Percentiles rank a stretch among this genome's conserved stretches.
Evolutionary conservation across 2,113 vertebrate species (phyloP).

Genomic region (Bungarus multicinctus): DNA sequence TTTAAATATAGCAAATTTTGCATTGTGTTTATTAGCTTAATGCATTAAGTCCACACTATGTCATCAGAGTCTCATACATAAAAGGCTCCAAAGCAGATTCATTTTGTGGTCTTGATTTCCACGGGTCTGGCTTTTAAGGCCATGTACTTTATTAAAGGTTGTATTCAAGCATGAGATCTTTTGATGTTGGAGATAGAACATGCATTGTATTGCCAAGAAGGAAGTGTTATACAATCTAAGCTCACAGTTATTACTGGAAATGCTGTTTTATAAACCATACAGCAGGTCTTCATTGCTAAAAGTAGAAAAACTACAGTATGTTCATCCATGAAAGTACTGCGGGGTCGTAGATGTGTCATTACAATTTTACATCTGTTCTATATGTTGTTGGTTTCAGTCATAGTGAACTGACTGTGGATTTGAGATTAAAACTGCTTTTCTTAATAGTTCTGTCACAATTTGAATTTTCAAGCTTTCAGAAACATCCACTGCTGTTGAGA

Average conservation of each 20-base stretch:
- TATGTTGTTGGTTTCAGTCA: not conserved
- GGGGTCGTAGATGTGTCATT: not conserved
- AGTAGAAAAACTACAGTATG: not conserved
- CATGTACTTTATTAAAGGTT: not conserved
- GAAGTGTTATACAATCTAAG: not conserved
- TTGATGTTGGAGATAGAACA: not conserved
- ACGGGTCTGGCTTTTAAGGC: not conserved
- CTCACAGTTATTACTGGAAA: not conserved
- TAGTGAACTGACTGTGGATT: not conserved
- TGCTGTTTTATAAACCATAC: not conserved
- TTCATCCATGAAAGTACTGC: not conserved
- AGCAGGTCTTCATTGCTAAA: not conserved
- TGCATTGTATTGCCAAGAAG: not conserved
- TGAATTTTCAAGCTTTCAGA: not conserved
- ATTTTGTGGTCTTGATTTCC: not conserved
- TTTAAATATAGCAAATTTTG: not conserved
- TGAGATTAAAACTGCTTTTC: not conserved
- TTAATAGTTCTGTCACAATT: conserved; percentile 1
- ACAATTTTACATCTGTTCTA: not conserved
- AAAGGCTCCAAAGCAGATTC: not conserved
- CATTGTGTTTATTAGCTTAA: not conserved
- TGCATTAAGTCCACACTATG: not conserved
- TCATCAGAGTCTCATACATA: not conserved
- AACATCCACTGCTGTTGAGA: not conserved
- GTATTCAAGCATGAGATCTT: not conserved